phyloP scores from a whole-genome alignment of 2,113 vertebrate species.

The Macrotis lagotis region DNA sequence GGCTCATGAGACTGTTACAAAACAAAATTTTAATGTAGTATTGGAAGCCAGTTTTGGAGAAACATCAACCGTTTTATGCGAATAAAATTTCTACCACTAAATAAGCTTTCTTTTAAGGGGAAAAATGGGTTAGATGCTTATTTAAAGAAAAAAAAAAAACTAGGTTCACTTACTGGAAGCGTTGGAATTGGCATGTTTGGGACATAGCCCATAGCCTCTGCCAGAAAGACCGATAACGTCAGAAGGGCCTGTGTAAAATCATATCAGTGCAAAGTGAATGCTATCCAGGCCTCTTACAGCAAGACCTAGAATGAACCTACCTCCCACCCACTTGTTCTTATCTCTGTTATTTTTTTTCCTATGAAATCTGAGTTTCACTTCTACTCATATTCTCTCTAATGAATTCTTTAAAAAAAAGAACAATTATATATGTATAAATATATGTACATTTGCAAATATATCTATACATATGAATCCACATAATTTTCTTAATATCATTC shows the following conservation, averaged over 20 bases:
- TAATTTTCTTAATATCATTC: neutral
- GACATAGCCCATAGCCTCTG: conserved; percentile 71
- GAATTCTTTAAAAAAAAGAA: conserved; percentile 22
- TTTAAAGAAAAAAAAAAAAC: conserved; percentile 35
- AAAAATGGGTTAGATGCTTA: conserved; percentile 30
- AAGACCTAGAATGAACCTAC: conserved; percentile 82
- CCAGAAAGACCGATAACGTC: conserved; percentile 81
- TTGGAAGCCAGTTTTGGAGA: conserved; percentile 82
- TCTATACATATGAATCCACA: too few relatives aligned
- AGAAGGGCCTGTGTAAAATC: conserved; percentile 83
- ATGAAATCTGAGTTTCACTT: conserved; percentile 63
- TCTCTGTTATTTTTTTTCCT: conserved; percentile 23
- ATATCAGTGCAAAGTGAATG: conserved; percentile 77
- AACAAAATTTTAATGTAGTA: conserved; percentile 82
- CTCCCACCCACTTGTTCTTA: conserved; percentile 38
- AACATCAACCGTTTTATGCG: conserved; percentile 81
- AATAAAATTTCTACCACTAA: conserved; percentile 78
- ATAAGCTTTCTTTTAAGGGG: conserved; percentile 74
- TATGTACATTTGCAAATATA: too few relatives aligned
- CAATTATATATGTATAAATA: conserved; percentile 31
- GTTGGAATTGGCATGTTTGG: conserved; percentile 70
- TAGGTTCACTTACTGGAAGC: conserved; percentile 76
- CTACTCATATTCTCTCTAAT: conserved; percentile 35
- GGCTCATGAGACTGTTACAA: conserved; percentile 84
- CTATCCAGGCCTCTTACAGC: conserved; percentile 77